Evolutionary conservation across 2,888 invertebrate genomes (phyloP).

Genomic region (Nomada fabriciana): DNA sequence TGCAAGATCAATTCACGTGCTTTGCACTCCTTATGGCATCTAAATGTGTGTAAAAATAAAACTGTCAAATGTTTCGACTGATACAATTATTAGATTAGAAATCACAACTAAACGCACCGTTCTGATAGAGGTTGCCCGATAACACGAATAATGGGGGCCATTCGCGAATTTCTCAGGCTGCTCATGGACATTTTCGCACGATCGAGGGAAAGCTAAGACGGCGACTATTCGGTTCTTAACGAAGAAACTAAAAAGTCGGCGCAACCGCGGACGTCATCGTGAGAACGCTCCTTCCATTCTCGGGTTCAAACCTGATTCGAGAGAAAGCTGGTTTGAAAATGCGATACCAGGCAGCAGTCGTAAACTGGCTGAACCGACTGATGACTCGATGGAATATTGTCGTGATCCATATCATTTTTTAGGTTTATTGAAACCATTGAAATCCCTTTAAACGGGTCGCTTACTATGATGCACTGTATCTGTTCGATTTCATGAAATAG

Average conservation of each 20-base stretch:
- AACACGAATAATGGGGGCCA: neutral
- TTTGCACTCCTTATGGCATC: neutral
- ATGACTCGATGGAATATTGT: constrained; percentile 52
- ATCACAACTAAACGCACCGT: no score
- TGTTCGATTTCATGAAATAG: no score
- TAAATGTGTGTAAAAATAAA: no score
- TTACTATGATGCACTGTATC: neutral
- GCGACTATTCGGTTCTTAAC: constrained; percentile 38
- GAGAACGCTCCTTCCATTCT: constrained; percentile 66
- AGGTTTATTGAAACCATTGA: neutral
- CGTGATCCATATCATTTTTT: neutral
- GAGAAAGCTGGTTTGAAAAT: constrained; percentile 70
- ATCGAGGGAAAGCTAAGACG: constrained; percentile 59
- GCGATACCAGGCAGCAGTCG: constrained; percentile 52
- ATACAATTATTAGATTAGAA: neutral
- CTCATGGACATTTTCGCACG: constrained; percentile 37
- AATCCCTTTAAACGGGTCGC: neutral
- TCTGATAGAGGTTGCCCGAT: neutral
- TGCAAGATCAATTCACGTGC: no score
- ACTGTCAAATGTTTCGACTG: neutral
- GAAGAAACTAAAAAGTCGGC: constrained; percentile 56
- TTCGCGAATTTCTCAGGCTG: constrained; percentile 5
- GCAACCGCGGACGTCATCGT: constrained; percentile 58
- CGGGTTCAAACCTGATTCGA: constrained; percentile 61
- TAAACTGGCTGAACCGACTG: constrained; percentile 37